These are phyloP conservation scores for Antheraea pernyi DNA, from an alignment of 1,140 invertebrate species.

Conservation along the genomic window DNA sequence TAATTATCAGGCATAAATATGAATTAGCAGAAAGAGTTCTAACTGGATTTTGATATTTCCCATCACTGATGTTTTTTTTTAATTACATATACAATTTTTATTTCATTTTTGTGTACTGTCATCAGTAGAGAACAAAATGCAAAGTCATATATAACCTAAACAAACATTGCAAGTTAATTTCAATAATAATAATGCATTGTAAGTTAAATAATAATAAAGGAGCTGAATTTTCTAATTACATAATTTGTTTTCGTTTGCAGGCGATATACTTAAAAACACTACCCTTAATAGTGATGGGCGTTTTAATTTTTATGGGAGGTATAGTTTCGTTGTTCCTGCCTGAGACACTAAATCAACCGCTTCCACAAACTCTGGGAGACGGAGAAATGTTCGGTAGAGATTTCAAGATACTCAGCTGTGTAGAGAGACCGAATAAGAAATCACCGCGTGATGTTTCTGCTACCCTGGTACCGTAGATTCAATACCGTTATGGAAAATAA, in stretches of 20 bases:
- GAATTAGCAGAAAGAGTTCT: too few relatives aligned
- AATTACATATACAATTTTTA: too few relatives aligned
- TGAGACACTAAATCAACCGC: constrained; percentile 88
- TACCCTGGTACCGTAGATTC: constrained; percentile 6
- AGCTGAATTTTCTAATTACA: too few relatives aligned
- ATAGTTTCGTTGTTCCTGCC: constrained; percentile 87
- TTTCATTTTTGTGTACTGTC: too few relatives aligned
- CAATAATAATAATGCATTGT: too few relatives aligned
- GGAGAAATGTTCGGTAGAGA: constrained; percentile 85
- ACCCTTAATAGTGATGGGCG: constrained; percentile 89
- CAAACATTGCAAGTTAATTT: too few relatives aligned
- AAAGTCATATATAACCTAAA: too few relatives aligned
- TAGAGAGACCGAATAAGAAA: constrained; percentile 25
- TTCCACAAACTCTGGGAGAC: constrained; percentile 89
- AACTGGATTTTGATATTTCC: too few relatives aligned
- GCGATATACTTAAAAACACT: constrained; percentile 77
- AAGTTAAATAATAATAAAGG: too few relatives aligned
- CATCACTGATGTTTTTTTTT: too few relatives aligned
- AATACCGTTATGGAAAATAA: not conserved
- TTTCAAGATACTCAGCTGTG: constrained; percentile 61
- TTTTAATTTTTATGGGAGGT: constrained; percentile 85
- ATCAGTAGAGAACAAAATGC: too few relatives aligned
- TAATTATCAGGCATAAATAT: too few relatives aligned
- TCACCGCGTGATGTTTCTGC: not conserved
- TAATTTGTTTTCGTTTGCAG: constrained; percentile 40